Conservation (phyloP, 2,888 invertebrate genomes). For the Coecobrya sp. region DNA sequence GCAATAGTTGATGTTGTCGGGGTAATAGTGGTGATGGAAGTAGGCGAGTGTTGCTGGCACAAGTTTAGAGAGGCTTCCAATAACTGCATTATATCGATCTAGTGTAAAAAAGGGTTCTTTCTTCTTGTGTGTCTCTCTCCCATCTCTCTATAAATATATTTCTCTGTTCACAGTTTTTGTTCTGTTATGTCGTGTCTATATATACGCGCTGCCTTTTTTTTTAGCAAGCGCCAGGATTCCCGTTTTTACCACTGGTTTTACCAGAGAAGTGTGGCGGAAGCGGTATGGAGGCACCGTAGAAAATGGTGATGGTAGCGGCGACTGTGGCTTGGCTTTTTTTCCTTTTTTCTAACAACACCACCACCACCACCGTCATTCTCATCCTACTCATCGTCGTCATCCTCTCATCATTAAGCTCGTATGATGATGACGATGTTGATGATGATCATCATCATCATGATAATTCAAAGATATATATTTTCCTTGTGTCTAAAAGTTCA, state of each 20-base stretch:
- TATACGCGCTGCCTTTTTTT: background rate
- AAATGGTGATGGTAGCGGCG: conserved; percentile 1
- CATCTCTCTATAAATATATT: background rate
- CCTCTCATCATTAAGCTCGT: conserved; percentile 44
- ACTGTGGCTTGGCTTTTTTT: conserved; percentile 20
- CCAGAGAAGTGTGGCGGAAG: conserved; percentile 32
- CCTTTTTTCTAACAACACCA: too few relatives aligned
- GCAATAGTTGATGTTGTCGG: background rate
- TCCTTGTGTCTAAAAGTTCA: conserved; percentile 43
- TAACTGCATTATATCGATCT: conserved; percentile 81
- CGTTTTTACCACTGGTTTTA: conserved; percentile 26
- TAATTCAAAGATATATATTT: conserved; percentile 54
- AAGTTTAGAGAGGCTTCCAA: conserved; percentile 48
- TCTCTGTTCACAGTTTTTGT: background rate
- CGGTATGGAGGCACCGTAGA: background rate
- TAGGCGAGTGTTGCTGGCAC: background rate
- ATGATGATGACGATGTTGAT: background rate
- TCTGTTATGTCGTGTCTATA: background rate
- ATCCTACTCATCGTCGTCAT: conserved; percentile 29
- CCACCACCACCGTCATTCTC: conserved; percentile 51
- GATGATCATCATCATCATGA: conserved; percentile 44
- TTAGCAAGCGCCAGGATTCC: conserved; percentile 5
- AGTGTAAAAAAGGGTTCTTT: conserved; percentile 32
- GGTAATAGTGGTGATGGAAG: background rate
- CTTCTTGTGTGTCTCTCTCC: background rate